Evolutionary conservation across 2,113 vertebrate species (phyloP).

Genomic region (Tetraodon nigroviridis): DNA sequence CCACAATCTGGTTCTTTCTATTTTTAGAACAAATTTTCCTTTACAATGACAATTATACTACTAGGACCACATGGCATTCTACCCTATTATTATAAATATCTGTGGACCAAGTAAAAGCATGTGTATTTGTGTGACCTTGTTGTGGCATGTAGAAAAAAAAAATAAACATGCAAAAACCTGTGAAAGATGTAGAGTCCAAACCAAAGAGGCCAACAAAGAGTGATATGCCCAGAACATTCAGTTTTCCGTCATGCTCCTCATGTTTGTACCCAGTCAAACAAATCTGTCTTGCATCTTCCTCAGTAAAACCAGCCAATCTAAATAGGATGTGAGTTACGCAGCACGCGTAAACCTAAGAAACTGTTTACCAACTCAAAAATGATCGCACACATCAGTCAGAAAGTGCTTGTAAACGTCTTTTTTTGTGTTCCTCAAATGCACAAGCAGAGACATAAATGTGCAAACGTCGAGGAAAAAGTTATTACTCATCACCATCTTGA

Average conservation of each 20-base stretch:
- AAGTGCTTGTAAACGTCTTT: constrained; percentile 22
- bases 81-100: constrained; percentile 15
- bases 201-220: constrained; percentile 39
- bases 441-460: constrained; percentile 39
- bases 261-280: constrained; percentile 65
- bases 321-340: constrained; percentile 61
- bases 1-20: constrained; percentile 31
- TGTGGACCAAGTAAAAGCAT: constrained; percentile 10
- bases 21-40: constrained; percentile 41
- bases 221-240: constrained; percentile 34
- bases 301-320: constrained; percentile 61
- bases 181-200: constrained; percentile 31
- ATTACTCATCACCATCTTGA: constrained; percentile 15
- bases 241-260: constrained; percentile 52
- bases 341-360: constrained; percentile 24
- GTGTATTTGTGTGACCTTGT: constrained; percentile 20
- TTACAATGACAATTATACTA: constrained; percentile 3
- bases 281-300: constrained; percentile 55
- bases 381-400: constrained; percentile 51
- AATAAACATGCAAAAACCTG: constrained; percentile 3
- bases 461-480: constrained; percentile 34
- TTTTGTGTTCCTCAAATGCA: constrained; percentile 26
- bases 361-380: constrained; percentile 62
- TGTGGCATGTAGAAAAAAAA: constrained; percentile 9
- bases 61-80: constrained; percentile 15